Evolutionary conservation across 2,888 invertebrate genomes (phyloP).

Genomic region (Lucinisca nassula): DNA sequence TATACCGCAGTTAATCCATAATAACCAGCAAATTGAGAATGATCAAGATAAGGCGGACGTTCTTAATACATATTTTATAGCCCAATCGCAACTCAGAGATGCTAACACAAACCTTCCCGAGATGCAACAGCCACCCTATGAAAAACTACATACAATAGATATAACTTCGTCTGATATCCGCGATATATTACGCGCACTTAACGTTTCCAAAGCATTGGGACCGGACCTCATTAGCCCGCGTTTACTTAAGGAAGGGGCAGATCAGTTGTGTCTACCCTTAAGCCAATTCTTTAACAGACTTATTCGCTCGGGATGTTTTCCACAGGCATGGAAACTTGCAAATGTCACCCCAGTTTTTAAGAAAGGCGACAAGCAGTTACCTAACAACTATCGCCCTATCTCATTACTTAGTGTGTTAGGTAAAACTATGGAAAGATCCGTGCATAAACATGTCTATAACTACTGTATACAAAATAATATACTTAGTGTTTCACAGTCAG

Average conservation of each 20-base stretch:
- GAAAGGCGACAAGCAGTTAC: not conserved
- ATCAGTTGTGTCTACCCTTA: constrained; percentile 17
- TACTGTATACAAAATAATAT: not conserved
- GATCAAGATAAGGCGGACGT: too few relatives aligned
- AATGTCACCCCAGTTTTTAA: constrained; percentile 28
- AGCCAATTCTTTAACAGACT: constrained; percentile 20
- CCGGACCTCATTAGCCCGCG: not conserved
- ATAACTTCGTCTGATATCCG: too few relatives aligned
- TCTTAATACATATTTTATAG: too few relatives aligned
- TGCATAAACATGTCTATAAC: constrained; percentile 22
- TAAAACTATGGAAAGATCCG: constrained; percentile 14
- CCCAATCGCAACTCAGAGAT: too few relatives aligned
- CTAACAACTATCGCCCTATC: constrained; percentile 35
- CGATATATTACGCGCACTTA: too few relatives aligned
- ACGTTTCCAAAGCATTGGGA: too few relatives aligned
- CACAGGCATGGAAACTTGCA: constrained; percentile 27
- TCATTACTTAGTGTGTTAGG: constrained; percentile 8
- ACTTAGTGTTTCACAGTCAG: constrained; percentile 33
- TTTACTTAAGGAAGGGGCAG: not conserved
- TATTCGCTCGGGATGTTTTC: not conserved
- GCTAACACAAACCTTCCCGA: too few relatives aligned
- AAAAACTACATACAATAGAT: too few relatives aligned
- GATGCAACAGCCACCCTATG: too few relatives aligned
- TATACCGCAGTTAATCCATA: too few relatives aligned
- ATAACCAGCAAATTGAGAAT: too few relatives aligned